Percentiles rank a stretch among this genome's conserved stretches.
These are phyloP conservation scores for Cyphomyrus plagiostoma DNA, from an alignment of 2,113 vertebrate genomes.

Conservation along the genomic window DNA sequence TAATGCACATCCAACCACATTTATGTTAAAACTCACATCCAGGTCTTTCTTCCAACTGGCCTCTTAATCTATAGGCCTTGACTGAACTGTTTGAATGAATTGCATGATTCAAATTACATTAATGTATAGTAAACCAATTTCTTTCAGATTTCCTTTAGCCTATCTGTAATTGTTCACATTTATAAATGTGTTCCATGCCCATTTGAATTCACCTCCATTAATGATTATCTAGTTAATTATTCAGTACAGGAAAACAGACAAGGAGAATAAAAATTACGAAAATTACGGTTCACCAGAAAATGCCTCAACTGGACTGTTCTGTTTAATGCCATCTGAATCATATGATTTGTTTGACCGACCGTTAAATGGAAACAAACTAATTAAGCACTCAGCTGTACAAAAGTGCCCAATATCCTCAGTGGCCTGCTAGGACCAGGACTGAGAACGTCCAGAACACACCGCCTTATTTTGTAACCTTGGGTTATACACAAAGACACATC, in stretches of 20 bases:
- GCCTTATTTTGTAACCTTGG: neutral
- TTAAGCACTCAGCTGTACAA: neutral
- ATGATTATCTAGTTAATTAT: neutral
- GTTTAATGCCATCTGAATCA: neutral
- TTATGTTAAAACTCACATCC: neutral
- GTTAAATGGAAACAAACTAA: neutral
- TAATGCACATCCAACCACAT: neutral
- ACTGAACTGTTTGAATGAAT: neutral
- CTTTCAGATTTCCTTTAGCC: neutral
- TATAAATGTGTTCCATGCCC: neutral
- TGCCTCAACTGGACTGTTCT: neutral
- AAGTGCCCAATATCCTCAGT: neutral
- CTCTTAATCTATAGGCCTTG: neutral
- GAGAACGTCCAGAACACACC: neutral
- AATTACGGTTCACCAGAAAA: neutral
- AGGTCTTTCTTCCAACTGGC: neutral
- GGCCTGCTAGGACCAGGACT: neutral
- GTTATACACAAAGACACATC: neutral
- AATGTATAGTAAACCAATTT: neutral
- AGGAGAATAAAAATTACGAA: neutral
- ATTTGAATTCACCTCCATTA: neutral
- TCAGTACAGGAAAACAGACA: neutral
- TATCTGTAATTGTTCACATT: neutral
- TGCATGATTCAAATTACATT: neutral
- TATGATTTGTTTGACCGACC: neutral